Base-by-base conservation (phyloP, 2,888 invertebrate species). In the Melitaea athalia region DNA sequence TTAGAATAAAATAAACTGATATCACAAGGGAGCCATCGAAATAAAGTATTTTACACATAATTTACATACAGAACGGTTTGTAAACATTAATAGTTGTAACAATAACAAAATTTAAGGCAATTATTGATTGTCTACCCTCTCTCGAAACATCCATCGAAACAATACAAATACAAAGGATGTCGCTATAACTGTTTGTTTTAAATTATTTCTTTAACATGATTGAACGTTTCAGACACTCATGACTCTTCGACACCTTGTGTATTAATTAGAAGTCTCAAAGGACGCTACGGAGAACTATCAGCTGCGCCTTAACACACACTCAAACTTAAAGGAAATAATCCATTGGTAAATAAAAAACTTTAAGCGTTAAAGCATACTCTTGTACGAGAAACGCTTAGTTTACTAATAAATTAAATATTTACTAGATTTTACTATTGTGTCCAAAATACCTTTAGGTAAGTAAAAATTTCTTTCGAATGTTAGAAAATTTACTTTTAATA, bases 41-140 rank as follows among this genome's bases (percentile, higher is more conserved):
- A 47, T 60, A 31, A 45, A 59, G 53, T 68, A 68, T 64, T 24
- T 61, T 64, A 68, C 68, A 68, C 64, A 64, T 64, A 64, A 64
- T 69, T 69, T 65, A 69, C 63, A 70, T 59, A 49, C 38, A 67
- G 14, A 38, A 60, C 31, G 60, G 33, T 60, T 59, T 12, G 24
- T 50, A 45, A 65, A 67, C 61, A 67, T 62, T 55, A 62, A 62
- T 61, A 67, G 31, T 57, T 42, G 61, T 67, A 67, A 67, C 66
- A 67, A 61, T 55, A 67, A 67, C 61, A 67, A 67, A 67, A 67
- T 55, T 61, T 67, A 67, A 67, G 66, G 66, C 62, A 67, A 60
- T 55, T 50, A 42, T 24, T 43, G 53, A 55, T 49, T 67, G 55
- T 62, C 55, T 52, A 33, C 47, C 38, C 55, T 49, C 57, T n/a